phyloP scores from a whole-genome alignment of 2,113 vertebrate genomes.

The Sander lucioperca region DNA sequence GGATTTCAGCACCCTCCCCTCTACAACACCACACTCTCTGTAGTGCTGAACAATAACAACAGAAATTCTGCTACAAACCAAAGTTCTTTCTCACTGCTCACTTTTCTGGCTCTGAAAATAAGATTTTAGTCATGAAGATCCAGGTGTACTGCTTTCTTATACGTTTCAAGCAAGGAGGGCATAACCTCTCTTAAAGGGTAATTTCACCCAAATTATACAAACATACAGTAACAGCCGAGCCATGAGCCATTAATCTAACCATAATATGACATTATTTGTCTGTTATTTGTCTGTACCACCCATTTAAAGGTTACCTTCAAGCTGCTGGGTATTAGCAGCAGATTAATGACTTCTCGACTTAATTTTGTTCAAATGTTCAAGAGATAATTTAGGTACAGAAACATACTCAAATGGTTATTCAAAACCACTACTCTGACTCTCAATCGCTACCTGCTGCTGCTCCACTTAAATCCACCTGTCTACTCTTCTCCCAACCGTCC shows the following conservation, averaged over 20 bases:
- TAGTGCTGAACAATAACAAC: slow-evolving; percentile 3
- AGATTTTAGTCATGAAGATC: slow-evolving; percentile 2
- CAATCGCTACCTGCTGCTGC: not conserved
- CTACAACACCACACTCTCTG: slow-evolving; percentile 15
- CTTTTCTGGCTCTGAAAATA: not conserved
- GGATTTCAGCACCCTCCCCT: slow-evolving; percentile 46
- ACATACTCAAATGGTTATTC: slow-evolving; percentile 6
- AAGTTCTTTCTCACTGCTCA: not conserved
- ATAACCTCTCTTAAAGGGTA: not conserved
- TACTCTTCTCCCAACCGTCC: not conserved
- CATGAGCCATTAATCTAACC: not conserved
- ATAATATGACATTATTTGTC: not conserved
- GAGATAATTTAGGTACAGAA: not conserved
- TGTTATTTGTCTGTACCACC: not conserved
- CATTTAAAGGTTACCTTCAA: not conserved
- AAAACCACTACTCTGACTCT: slow-evolving; percentile 4
- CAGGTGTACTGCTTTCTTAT: not conserved
- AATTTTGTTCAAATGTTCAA: not conserved
- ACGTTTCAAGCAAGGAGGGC: not conserved
- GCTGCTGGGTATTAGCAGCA: not conserved
- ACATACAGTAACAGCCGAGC: not conserved
- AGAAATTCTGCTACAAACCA: slow-evolving; percentile 23
- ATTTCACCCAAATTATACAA: not conserved
- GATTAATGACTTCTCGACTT: not conserved
- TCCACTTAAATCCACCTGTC: slow-evolving; percentile 15